Evolutionary conservation across 2,113 vertebrate species (phyloP).

Genomic region (Triplophysa rosa): DNA sequence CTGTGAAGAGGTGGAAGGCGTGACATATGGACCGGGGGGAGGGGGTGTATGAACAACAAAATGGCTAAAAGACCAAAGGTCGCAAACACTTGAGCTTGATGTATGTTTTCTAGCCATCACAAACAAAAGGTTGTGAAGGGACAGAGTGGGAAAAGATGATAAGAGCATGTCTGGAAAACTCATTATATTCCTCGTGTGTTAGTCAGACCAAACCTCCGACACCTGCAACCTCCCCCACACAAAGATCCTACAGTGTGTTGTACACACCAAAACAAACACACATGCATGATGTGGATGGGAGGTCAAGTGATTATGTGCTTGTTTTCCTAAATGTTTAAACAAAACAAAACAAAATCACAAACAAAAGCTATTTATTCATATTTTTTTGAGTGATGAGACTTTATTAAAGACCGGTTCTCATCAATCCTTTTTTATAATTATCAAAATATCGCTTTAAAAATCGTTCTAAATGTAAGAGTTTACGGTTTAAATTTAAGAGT

Average conservation of each 20-base stretch:
- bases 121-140: conserved; percentile 3
- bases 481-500: too few relatives aligned
- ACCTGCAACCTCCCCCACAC: not conserved
- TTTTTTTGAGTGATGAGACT: too few relatives aligned
- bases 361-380: too few relatives aligned
- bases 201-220: not conserved
- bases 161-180: not conserved
- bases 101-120: not conserved
- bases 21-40: conserved; percentile 33
- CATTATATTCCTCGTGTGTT: not conserved
- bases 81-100: conserved; percentile 12
- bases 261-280: conserved; percentile 8
- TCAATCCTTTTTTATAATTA: too few relatives aligned
- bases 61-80: conserved; percentile 21
- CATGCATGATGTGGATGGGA: not conserved
- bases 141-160: not conserved
- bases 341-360: too few relatives aligned
- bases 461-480: too few relatives aligned
- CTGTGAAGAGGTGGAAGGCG: conserved; percentile 30
- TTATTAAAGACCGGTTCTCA: too few relatives aligned
- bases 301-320: not conserved
- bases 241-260: not conserved
- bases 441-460: too few relatives aligned
- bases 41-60: not conserved
- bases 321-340: too few relatives aligned